Evolutionary conservation across 2,888 invertebrate genomes (phyloP).

Genomic region (Busseola fusca): DNA sequence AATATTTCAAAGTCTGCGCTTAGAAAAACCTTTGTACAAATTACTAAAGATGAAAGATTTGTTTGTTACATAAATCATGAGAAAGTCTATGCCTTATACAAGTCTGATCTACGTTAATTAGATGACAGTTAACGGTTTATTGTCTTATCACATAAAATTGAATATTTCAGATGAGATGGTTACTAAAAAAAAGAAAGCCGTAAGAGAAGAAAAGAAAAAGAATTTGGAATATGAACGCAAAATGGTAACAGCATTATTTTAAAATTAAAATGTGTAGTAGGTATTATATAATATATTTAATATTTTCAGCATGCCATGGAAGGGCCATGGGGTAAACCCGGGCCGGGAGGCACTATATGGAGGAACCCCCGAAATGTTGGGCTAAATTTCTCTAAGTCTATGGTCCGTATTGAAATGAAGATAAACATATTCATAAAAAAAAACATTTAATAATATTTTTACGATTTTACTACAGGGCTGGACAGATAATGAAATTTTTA

Average conservation of each 20-base stretch:
- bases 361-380: constrained; percentile 92
- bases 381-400: constrained; percentile 92
- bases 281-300: constrained; percentile 22
- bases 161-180: constrained; percentile 88
- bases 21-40: constrained; percentile 48
- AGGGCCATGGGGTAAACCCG: constrained; percentile 91
- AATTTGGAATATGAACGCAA: constrained; percentile 86
- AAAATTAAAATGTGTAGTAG: background rate
- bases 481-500: constrained; percentile 84
- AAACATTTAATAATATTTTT: background rate
- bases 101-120: background rate
- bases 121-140: background rate
- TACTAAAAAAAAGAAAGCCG: constrained; percentile 85
- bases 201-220: constrained; percentile 83
- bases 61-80: constrained; percentile 31
- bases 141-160: background rate
- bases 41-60: constrained; percentile 26
- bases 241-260: constrained; percentile 82
- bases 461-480: constrained; percentile 75
- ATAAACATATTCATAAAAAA: constrained; percentile 12
- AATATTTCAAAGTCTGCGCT: constrained; percentile 31
- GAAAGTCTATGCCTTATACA: background rate
- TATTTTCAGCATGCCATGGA: constrained; percentile 80
- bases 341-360: constrained; percentile 93
- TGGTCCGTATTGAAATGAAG: constrained; percentile 86